These are phyloP conservation scores for Stegostoma tigrinum DNA, from an alignment of 2,113 vertebrate species.

Conservation along the genomic window DNA sequence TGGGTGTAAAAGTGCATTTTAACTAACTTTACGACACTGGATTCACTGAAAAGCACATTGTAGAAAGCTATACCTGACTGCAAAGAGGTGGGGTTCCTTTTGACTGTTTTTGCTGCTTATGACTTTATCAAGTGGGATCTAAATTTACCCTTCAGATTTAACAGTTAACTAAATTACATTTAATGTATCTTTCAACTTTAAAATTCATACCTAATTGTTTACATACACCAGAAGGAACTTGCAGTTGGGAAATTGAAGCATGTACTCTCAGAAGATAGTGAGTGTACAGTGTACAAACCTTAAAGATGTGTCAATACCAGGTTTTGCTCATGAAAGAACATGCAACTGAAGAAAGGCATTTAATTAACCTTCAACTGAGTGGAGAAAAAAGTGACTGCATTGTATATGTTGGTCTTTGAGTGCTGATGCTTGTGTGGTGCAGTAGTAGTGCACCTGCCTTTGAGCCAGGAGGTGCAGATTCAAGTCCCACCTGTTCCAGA, in stretches of 20 bases:
- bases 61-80: neutral
- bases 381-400: neutral
- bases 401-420: neutral
- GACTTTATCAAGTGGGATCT: neutral
- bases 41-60: neutral
- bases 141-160: neutral
- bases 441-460: too few species aligned
- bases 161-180: neutral
- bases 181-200: neutral
- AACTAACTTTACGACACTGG: neutral
- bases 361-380: neutral
- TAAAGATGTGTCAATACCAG: neutral
- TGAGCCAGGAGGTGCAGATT: too few species aligned
- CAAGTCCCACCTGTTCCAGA: too few species aligned
- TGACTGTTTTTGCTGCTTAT: neutral
- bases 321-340: too few species aligned
- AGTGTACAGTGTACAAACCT: neutral
- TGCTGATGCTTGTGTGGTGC: neutral
- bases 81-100: neutral
- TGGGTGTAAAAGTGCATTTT: neutral
- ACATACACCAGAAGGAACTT: neutral
- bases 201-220: neutral
- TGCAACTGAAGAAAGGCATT: neutral
- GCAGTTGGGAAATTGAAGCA: neutral
- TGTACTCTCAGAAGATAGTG: neutral